Conservation (phyloP, 2,888 invertebrate species). For the Rhamphomyia laevipes region DNA sequence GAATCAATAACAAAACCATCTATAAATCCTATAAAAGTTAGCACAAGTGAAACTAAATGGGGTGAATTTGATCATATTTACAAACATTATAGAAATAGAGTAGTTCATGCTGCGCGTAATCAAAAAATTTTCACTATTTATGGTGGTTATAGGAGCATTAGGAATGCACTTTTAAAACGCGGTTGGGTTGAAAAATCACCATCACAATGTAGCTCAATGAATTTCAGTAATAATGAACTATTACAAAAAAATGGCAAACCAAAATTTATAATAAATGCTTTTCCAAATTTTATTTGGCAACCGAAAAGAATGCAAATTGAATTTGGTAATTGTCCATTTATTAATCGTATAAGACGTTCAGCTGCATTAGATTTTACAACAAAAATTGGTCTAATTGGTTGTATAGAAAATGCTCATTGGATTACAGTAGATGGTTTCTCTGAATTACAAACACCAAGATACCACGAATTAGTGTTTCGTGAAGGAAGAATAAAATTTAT, state of each 20-base stretch:
- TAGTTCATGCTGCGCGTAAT: neutral
- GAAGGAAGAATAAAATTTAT: constrained; percentile 18
- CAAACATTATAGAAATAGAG: neutral
- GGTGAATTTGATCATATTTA: too few species aligned
- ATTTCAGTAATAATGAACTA: constrained; percentile 26
- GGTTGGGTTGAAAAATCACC: constrained; percentile 62
- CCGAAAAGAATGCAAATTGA: constrained; percentile 18
- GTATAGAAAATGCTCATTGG: constrained; percentile 31
- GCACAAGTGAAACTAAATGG: too few species aligned
- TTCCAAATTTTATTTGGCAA: constrained; percentile 65
- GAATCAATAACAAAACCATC: too few species aligned
- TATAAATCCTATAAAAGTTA: too few species aligned
- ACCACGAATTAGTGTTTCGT: too few species aligned
- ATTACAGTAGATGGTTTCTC: constrained; percentile 20
- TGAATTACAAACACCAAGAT: too few species aligned
- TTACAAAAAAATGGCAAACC: constrained; percentile 35
- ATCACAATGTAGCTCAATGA: constrained; percentile 31
- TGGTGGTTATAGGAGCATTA: constrained; percentile 15
- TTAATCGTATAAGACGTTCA: constrained; percentile 29
- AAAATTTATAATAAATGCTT: constrained; percentile 48
- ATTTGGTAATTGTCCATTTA: constrained; percentile 17
- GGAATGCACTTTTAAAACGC: constrained; percentile 44
- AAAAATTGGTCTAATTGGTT: constrained; percentile 39
- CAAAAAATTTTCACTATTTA: too few species aligned
- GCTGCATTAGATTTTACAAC: constrained; percentile 37